These are phyloP conservation scores for Alviniconcha marisindica DNA, from an alignment of 1,140 invertebrate genomes.

Conservation along the genomic window DNA sequence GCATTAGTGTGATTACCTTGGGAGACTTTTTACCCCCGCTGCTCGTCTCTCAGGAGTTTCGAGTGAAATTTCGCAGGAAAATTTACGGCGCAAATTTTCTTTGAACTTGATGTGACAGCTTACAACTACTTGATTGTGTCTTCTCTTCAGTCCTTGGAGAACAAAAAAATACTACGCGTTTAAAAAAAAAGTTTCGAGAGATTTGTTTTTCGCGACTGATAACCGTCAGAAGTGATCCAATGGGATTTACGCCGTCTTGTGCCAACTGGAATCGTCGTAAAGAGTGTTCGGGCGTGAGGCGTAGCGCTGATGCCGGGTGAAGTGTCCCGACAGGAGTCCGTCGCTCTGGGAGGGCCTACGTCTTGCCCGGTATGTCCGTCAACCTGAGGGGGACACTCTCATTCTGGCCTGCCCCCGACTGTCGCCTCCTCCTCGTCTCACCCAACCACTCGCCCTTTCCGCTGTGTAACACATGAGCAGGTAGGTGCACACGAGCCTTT, in stretches of 20 bases:
- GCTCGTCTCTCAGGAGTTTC: no score
- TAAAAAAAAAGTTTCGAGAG: no score
- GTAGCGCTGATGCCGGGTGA: not conserved
- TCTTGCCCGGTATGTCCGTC: not conserved
- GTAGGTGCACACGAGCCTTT: not conserved
- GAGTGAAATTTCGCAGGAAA: no score
- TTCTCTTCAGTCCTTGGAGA: no score
- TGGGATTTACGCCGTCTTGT: not conserved
- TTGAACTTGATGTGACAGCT: no score
- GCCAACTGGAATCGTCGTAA: not conserved
- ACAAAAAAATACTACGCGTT: no score
- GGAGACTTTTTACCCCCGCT: no score
- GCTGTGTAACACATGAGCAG: not conserved
- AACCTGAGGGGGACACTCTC: not conserved
- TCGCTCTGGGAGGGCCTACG: not conserved
- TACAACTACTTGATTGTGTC: no score
- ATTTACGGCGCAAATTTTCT: no score
- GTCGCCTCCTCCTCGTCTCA: not conserved
- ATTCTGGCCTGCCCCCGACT: not conserved
- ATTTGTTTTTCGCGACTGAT: no score
- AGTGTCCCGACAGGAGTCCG: not conserved
- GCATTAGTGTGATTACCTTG: not conserved
- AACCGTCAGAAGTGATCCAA: no score
- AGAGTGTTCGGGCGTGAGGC: not conserved
- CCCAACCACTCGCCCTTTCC: not conserved